These are phyloP conservation scores for Artemia sinica DNA, from an alignment of 2,888 invertebrate species.

Conservation along the genomic window DNA sequence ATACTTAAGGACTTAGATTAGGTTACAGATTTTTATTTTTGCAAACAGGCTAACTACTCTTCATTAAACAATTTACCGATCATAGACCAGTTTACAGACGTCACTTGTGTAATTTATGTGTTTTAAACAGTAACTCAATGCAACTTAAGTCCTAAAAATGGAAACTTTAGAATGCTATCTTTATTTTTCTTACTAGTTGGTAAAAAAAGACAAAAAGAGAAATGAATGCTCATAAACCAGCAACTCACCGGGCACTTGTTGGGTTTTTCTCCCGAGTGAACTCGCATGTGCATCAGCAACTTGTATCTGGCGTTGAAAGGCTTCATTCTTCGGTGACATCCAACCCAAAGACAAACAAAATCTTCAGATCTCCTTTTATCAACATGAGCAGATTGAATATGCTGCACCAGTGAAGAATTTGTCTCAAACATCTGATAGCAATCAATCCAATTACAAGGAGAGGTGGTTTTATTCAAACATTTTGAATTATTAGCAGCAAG, in stretches of 20 bases:
- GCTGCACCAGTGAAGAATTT: conserved; percentile 54
- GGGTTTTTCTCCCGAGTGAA: conserved; percentile 95
- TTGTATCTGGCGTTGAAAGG: conserved; percentile 97
- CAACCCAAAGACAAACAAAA: conserved; percentile 81
- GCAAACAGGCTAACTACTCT: too few species aligned
- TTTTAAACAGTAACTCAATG: not conserved
- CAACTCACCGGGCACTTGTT: conserved; percentile 85
- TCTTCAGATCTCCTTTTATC: conserved; percentile 46
- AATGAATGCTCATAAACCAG: not conserved
- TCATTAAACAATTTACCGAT: too few species aligned
- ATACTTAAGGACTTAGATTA: too few species aligned
- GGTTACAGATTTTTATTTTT: too few species aligned
- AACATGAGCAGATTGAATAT: conserved; percentile 58
- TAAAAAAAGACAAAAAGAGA: not conserved
- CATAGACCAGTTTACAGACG: not conserved
- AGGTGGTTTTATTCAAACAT: not conserved
- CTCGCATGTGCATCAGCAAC: conserved; percentile 84
- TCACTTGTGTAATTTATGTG: not conserved
- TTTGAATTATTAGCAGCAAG: not conserved
- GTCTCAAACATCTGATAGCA: conserved; percentile 61
- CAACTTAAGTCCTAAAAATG: not conserved
- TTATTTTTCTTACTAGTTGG: too few species aligned
- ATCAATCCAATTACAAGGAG: conserved; percentile 62
- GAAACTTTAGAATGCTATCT: too few species aligned
- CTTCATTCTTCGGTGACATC: conserved; percentile 69